These are phyloP conservation scores for Diplogasteroides magnus DNA, from an alignment of 1,140 invertebrate genomes.

Conservation along the genomic window DNA sequence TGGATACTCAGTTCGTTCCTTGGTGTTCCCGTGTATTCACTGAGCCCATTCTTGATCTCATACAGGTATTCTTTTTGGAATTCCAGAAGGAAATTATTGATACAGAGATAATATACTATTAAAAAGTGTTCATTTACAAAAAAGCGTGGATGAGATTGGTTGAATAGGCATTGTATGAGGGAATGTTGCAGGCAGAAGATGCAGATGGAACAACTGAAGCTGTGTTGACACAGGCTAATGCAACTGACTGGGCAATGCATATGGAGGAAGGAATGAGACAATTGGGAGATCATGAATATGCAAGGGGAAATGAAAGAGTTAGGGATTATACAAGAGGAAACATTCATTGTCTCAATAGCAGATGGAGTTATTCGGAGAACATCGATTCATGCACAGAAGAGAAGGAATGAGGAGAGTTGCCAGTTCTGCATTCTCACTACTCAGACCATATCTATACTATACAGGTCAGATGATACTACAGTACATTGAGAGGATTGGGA, in stretches of 20 bases:
- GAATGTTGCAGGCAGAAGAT: not conserved
- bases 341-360: too few relatives aligned
- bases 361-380: too few relatives aligned
- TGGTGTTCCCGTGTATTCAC: conserved; percentile 52
- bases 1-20: conserved; percentile 48
- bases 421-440: not conserved
- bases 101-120: too few relatives aligned
- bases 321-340: too few relatives aligned
- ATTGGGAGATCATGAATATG: not conserved
- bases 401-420: not conserved
- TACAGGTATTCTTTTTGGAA: conserved; percentile 37
- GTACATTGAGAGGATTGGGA: too few relatives aligned
- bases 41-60: conserved; percentile 50
- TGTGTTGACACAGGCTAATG: conserved; percentile 3
- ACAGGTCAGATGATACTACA: too few relatives aligned
- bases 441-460: not conserved
- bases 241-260: conserved; percentile 3
- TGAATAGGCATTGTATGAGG: not conserved
- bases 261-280: conserved; percentile 1
- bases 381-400: not conserved
- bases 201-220: not conserved
- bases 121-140: too few relatives aligned
- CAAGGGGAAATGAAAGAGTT: not conserved
- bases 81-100: too few relatives aligned
- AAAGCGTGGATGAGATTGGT: not conserved